Conservation (phyloP, 1,140 invertebrate genomes). For the Marisa cornuarietis region DNA sequence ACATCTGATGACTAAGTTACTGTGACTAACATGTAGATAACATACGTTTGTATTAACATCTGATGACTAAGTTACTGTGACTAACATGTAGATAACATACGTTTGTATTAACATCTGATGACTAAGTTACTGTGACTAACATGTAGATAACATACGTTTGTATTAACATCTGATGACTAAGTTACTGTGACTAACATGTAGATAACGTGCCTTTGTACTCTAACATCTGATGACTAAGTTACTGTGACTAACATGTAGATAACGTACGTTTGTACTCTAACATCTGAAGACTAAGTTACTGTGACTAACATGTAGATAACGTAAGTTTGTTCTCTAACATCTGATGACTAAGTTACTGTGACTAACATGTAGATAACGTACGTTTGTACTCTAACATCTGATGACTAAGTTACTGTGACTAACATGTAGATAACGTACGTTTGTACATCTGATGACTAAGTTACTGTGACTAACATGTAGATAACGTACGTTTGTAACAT, state of each 20-base stretch:
- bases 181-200: not conserved
- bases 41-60: conserved; percentile 15
- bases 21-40: conserved; percentile 17
- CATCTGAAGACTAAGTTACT: too few relatives aligned
- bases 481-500: conserved; percentile 29
- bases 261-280: conserved; percentile 23
- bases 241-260: conserved; percentile 11
- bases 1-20: too few relatives aligned
- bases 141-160: conserved; percentile 31
- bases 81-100: conserved; percentile 28
- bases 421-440: too few relatives aligned
- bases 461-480: too few relatives aligned
- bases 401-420: too few relatives aligned
- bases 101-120: not conserved
- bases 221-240: too few relatives aligned
- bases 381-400: not conserved
- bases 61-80: too few relatives aligned
- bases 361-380: conserved; percentile 28
- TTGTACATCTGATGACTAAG: too few relatives aligned
- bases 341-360: too few relatives aligned
- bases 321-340: conserved; percentile 13
- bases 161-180: too few relatives aligned
- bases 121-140: too few relatives aligned
- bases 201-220: conserved; percentile 31
- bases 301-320: conserved; percentile 16